A percentile compares a stretch with the other conserved stretches of the same genome.
Conservation (phyloP, 1,140 invertebrate genomes). For the Procambarus virginalis region DNA sequence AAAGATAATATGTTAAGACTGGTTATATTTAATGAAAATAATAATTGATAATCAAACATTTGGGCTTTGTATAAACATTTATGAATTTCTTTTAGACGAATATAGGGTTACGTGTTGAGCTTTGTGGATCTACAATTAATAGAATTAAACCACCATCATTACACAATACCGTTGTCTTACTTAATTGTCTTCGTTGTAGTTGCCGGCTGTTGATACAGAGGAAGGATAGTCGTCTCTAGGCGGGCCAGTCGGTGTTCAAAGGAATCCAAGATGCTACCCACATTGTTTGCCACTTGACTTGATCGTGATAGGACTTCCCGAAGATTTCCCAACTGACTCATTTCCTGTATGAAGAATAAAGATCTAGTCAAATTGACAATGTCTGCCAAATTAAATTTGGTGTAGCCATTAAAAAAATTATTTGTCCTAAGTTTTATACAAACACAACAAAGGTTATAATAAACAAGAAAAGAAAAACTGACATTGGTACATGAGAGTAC, state of each 20-base stretch:
- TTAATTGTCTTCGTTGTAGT: constrained; percentile 92
- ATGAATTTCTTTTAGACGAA: too few species aligned
- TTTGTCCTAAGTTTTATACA: too few species aligned
- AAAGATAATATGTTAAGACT: background rate
- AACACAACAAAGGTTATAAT: too few species aligned
- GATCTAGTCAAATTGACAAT: background rate
- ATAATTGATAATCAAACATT: too few species aligned
- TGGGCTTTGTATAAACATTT: too few species aligned
- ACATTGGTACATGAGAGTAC: too few species aligned
- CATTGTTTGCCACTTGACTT: constrained; percentile 84
- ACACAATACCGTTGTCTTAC: constrained; percentile 76
- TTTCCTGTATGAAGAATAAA: constrained; percentile 63
- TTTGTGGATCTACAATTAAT: too few species aligned
- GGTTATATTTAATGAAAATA: background rate
- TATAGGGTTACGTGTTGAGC: too few species aligned
- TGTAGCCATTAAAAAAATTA: too few species aligned
- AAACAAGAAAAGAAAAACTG: too few species aligned
- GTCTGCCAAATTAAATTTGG: too few species aligned
- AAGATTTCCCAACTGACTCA: constrained; percentile 55
- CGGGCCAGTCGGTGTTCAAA: constrained; percentile 92
- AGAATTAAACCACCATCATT: background rate
- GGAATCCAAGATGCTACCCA: constrained; percentile 91
- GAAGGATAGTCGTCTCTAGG: constrained; percentile 93
- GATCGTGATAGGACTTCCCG: constrained; percentile 63
- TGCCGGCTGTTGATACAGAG: constrained; percentile 95